Conservation (phyloP, 1,140 invertebrate genomes). For the Asbolus verrucosus region DNA sequence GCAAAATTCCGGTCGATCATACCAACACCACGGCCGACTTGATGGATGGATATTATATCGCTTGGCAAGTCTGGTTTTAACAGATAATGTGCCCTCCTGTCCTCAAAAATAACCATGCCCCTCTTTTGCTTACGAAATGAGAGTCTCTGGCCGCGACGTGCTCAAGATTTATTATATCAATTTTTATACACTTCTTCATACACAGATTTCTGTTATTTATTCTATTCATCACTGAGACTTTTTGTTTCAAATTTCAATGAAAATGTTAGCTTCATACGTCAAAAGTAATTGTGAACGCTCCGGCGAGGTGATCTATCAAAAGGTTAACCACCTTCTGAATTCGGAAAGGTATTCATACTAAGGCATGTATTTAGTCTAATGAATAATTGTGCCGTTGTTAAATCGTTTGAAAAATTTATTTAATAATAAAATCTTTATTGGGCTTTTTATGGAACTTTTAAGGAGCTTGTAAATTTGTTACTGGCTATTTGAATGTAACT, state of each 20-base stretch:
- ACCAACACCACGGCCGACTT: slow-evolving; percentile 21
- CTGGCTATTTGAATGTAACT: slow-evolving; percentile 28
- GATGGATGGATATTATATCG: slow-evolving; percentile 47
- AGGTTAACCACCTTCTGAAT: too few relatives aligned
- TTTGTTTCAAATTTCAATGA: slow-evolving; percentile 26
- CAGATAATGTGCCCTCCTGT: slow-evolving; percentile 47
- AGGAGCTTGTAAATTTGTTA: slow-evolving; percentile 39
- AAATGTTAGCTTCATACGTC: neutral
- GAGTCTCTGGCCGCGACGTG: slow-evolving; percentile 48
- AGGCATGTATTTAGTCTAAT: slow-evolving; percentile 7
- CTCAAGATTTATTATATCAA: slow-evolving; percentile 48
- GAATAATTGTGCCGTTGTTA: slow-evolving; percentile 32
- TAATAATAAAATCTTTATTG: slow-evolving; percentile 43
- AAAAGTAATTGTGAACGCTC: too few relatives aligned
- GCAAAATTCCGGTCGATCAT: slow-evolving; percentile 43
- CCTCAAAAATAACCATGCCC: slow-evolving; percentile 43
- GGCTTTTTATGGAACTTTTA: slow-evolving; percentile 26
- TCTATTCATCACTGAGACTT: slow-evolving; percentile 36
- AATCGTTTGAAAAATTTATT: slow-evolving; percentile 29
- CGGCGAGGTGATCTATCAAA: neutral
- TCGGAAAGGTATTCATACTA: neutral
- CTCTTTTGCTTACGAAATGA: slow-evolving; percentile 50
- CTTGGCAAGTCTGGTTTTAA: slow-evolving; percentile 45
- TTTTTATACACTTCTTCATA: slow-evolving; percentile 48
- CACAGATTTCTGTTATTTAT: slow-evolving; percentile 27